phyloP scores from a whole-genome alignment of 2,888 invertebrate genomes.

The Ennomos fuscantarius region DNA sequence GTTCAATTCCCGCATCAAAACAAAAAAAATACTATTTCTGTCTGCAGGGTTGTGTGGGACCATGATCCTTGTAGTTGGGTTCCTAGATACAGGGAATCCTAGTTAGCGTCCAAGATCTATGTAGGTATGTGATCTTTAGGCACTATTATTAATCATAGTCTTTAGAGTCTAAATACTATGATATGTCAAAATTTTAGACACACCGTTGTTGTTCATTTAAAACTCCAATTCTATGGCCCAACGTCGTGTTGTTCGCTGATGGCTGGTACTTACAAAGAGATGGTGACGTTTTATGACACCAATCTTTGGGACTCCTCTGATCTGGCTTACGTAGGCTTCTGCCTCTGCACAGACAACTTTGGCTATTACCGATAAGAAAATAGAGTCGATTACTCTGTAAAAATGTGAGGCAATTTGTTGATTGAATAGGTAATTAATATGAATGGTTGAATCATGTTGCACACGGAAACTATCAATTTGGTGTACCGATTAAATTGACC shows the following conservation, averaged over 20 bases:
- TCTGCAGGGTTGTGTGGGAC: too few relatives aligned
- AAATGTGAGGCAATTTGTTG: slow-evolving; percentile 44
- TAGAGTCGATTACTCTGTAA: slow-evolving; percentile 36
- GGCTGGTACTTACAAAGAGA: slow-evolving; percentile 61
- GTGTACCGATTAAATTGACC: slow-evolving; percentile 28
- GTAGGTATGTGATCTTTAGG: too few relatives aligned
- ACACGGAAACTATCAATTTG: slow-evolving; percentile 40
- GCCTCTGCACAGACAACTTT: slow-evolving; percentile 36
- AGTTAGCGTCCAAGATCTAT: too few relatives aligned
- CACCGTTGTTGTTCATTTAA: too few relatives aligned
- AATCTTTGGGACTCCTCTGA: slow-evolving; percentile 60
- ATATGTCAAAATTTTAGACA: too few relatives aligned
- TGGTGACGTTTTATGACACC: slow-evolving; percentile 64
- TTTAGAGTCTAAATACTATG: too few relatives aligned
- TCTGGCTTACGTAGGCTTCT: slow-evolving; percentile 48
- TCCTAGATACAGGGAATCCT: too few relatives aligned
- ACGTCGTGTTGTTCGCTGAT: slow-evolving; percentile 49
- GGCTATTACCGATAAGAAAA: slow-evolving; percentile 23
- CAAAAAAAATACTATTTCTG: too few relatives aligned
- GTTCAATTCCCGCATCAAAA: too few relatives aligned
- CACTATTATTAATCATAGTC: too few relatives aligned
- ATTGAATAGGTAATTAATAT: slow-evolving; percentile 52
- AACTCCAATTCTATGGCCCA: slow-evolving; percentile 39
- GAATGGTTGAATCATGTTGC: slow-evolving; percentile 40
- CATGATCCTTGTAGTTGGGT: too few relatives aligned